Percentiles rank a stretch among this genome's conserved stretches.
These are phyloP conservation scores for Euwallacea similis DNA, from an alignment of 1,140 invertebrate genomes.

Conservation along the genomic window DNA sequence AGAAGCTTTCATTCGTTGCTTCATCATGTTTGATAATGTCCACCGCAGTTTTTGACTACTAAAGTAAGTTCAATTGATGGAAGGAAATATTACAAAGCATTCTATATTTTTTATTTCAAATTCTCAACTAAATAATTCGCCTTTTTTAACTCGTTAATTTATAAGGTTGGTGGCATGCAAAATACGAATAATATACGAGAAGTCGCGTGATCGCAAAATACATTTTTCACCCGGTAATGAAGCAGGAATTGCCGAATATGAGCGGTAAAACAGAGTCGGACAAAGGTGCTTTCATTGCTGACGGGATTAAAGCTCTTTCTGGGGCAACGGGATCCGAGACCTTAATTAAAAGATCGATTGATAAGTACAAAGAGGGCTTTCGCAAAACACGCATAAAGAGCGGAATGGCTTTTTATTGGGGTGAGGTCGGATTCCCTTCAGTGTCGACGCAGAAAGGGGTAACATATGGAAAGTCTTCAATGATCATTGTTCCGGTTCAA, in stretches of 20 bases:
- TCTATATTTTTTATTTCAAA: too few relatives aligned
- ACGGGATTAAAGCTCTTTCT: constrained; percentile 12
- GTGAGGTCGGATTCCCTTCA: background rate
- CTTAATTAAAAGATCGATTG: constrained; percentile 28
- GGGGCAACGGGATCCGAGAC: constrained; percentile 7
- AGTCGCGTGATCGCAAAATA: background rate
- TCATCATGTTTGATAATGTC: too few relatives aligned
- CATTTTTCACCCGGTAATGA: constrained; percentile 7
- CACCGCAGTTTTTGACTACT: too few relatives aligned
- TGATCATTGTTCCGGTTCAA: too few relatives aligned
- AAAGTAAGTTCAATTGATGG: too few relatives aligned
- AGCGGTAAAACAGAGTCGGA: constrained; percentile 10
- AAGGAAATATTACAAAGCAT: too few relatives aligned
- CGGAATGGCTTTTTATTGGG: constrained; percentile 8
- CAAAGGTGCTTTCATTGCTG: constrained; percentile 18
- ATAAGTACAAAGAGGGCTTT: constrained; percentile 9
- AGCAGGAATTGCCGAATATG: constrained; percentile 6
- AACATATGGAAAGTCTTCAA: too few relatives aligned
- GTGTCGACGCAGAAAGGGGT: too few relatives aligned
- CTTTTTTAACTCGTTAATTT: background rate
- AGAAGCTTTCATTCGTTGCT: too few relatives aligned
- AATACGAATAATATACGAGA: background rate
- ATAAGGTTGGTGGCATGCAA: background rate
- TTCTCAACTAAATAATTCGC: too few relatives aligned
- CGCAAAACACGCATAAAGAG: constrained; percentile 21